These are phyloP conservation scores for Zygogramma bicolorata DNA, from an alignment of 2,888 invertebrate species.

Conservation along the genomic window DNA sequence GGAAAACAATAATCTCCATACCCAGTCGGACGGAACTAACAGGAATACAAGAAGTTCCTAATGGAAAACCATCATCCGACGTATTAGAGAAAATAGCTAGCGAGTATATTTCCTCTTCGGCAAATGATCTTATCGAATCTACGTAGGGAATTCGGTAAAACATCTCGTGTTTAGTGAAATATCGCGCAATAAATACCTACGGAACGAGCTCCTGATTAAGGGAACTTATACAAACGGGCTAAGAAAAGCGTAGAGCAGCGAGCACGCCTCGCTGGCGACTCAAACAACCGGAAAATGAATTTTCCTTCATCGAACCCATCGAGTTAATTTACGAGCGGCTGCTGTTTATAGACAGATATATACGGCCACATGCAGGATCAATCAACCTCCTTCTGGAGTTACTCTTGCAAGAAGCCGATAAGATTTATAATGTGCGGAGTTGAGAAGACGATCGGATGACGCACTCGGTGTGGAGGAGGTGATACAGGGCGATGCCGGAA, in stretches of 20 bases:
- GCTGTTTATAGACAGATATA: constrained; percentile 68
- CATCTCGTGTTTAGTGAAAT: constrained; percentile 47
- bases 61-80: constrained; percentile 39
- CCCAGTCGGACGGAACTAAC: constrained; percentile 32
- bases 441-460: constrained; percentile 31
- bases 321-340: constrained; percentile 67
- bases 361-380: constrained; percentile 64
- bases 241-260: constrained; percentile 62
- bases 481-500: background rate
- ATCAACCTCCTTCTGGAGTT: constrained; percentile 62
- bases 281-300: constrained; percentile 69
- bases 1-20: constrained; percentile 39
- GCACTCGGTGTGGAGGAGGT: background rate
- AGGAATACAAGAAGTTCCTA: constrained; percentile 36
- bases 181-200: constrained; percentile 59
- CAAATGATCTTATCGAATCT: constrained; percentile 38
- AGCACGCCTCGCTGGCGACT: constrained; percentile 65
- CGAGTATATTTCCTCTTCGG: constrained; percentile 26
- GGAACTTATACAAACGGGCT: constrained; percentile 62
- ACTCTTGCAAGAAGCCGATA: constrained; percentile 68
- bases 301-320: constrained; percentile 67
- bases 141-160: constrained; percentile 38
- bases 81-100: constrained; percentile 42
- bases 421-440: constrained; percentile 61
- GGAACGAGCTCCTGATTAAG: constrained; percentile 61